A percentile compares a stretch with the other conserved stretches of the same genome.
phyloP scores from a whole-genome alignment of 2,113 vertebrate genomes.

The Tragelaphus buxtoni region DNA sequence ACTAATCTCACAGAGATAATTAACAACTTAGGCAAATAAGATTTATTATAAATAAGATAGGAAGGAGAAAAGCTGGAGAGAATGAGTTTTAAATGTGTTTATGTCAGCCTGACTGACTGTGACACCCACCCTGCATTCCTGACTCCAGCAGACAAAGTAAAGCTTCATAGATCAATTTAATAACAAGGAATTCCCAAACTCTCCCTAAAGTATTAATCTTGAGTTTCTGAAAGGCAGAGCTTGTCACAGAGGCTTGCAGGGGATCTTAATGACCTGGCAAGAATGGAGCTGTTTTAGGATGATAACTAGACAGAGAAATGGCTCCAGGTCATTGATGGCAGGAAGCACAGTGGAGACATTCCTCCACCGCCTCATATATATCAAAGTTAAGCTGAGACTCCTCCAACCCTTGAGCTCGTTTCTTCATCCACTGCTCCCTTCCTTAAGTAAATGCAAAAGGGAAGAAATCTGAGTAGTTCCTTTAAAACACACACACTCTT shows the following conservation, averaged over 20 bases:
- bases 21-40: too few species aligned
- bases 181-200: slow-evolving; percentile 55
- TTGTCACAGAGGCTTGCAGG: slow-evolving; percentile 42
- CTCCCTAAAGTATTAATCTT: slow-evolving; percentile 50
- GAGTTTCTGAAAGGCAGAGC: slow-evolving; percentile 53
- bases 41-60: too few species aligned
- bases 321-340: background rate
- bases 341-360: background rate
- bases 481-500: background rate
- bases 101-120: background rate
- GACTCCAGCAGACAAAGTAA: slow-evolving; percentile 8
- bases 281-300: slow-evolving; percentile 12
- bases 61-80: too few species aligned
- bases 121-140: background rate
- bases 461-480: background rate
- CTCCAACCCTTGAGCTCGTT: background rate
- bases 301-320: slow-evolving; percentile 44
- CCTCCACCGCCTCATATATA: background rate
- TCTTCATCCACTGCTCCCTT: background rate
- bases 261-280: slow-evolving; percentile 58
- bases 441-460: background rate
- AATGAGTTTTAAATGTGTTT: background rate
- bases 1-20: too few species aligned
- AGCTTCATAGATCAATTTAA: slow-evolving; percentile 27
- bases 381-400: slow-evolving; percentile 10